Evolutionary conservation across 2,113 vertebrate genomes (phyloP).

Genomic region (Etia nguti): DNA sequence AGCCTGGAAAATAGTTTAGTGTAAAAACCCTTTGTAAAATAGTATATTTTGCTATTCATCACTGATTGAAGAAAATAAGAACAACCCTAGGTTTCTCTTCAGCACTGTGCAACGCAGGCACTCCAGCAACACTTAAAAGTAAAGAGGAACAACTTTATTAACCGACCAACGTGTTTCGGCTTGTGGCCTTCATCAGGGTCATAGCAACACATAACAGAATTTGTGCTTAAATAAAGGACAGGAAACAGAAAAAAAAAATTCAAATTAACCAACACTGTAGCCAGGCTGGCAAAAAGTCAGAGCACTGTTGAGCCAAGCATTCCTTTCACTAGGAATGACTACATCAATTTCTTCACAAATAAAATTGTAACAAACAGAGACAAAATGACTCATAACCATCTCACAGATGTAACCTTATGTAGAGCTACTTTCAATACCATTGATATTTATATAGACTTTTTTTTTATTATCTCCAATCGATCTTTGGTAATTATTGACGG

Average conservation of each 20-base stretch:
- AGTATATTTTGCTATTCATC: neutral
- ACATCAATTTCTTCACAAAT: neutral
- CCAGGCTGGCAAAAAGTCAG: neutral
- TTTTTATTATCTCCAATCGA: neutral
- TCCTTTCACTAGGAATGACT: neutral
- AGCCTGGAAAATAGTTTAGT: too few relatives aligned
- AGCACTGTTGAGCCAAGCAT: neutral
- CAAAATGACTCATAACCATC: neutral
- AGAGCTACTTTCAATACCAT: neutral
- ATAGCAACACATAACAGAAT: too few relatives aligned
- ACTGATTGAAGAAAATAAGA: neutral
- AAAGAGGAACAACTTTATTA: too few relatives aligned
- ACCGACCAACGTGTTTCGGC: too few relatives aligned
- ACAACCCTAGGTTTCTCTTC: rapidly evolving
- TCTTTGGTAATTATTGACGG: neutral
- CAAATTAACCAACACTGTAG: too few relatives aligned
- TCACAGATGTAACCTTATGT: neutral
- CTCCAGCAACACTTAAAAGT: too few relatives aligned
- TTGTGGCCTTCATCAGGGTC: too few relatives aligned
- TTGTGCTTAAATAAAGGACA: too few relatives aligned
- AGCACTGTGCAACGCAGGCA: too few relatives aligned
- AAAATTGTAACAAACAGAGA: neutral
- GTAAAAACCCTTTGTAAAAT: too few relatives aligned
- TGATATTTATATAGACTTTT: neutral
- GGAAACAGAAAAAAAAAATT: too few relatives aligned